These are phyloP conservation scores for Platypus cylindrus DNA, from an alignment of 2,888 invertebrate genomes.

Conservation along the genomic window DNA sequence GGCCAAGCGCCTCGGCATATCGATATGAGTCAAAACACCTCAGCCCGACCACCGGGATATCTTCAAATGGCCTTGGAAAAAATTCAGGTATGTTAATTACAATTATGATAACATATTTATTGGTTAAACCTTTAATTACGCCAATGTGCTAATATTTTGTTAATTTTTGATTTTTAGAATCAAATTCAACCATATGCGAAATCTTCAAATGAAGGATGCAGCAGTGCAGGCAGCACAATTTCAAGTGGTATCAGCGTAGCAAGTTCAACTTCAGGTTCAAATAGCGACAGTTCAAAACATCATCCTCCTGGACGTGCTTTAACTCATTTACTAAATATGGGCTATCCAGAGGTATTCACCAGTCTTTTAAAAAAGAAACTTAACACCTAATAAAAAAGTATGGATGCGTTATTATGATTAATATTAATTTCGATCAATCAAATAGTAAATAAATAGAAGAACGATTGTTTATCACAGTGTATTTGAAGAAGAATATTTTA, in stretches of 20 bases:
- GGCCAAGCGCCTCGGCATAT: constrained; percentile 36
- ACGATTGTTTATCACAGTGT: too few relatives aligned
- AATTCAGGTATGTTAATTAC: constrained; percentile 38
- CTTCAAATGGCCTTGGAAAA: constrained; percentile 79
- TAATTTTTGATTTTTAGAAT: constrained; percentile 45
- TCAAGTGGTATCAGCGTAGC: constrained; percentile 49
- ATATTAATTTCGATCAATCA: too few relatives aligned
- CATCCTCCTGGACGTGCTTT: constrained; percentile 49
- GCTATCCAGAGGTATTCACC: constrained; percentile 58
- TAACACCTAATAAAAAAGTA: not conserved
- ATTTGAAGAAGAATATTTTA: too few relatives aligned
- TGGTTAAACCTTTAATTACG: too few relatives aligned
- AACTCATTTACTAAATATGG: constrained; percentile 54
- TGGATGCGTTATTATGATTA: not conserved
- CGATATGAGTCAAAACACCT: constrained; percentile 47
- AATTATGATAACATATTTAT: too few relatives aligned
- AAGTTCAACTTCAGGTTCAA: constrained; percentile 38
- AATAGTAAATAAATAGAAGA: too few relatives aligned
- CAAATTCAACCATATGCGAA: constrained; percentile 72
- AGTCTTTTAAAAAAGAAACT: not conserved
- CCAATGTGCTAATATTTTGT: too few relatives aligned
- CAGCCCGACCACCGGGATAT: constrained; percentile 52
- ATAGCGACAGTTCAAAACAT: constrained; percentile 44
- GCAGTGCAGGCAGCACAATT: constrained; percentile 67
- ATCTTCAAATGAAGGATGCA: too few relatives aligned